A percentile compares a stretch with the other conserved stretches of the same genome.
Evolutionary conservation across 2,797 vertebrate species (phyloP).

Genomic region (Phataginus tricuspis): DNA sequence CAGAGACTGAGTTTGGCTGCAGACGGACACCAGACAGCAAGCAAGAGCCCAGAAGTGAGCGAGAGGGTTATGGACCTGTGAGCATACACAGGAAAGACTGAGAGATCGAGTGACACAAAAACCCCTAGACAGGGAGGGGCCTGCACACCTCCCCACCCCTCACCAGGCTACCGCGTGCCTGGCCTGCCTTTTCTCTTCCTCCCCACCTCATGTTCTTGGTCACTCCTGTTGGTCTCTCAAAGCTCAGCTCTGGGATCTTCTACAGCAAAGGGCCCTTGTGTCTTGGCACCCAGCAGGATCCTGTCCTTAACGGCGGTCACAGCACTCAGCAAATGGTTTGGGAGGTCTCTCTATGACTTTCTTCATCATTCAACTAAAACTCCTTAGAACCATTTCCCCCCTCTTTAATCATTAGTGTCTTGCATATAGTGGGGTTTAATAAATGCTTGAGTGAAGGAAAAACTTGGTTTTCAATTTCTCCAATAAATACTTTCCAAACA

Average conservation of each 20-base stretch:
- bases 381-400: no score
- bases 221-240: background rate
- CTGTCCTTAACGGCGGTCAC: background rate
- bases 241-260: background rate
- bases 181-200: background rate
- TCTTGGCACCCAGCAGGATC: background rate
- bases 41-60: background rate
- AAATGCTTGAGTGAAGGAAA: background rate
- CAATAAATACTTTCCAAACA: background rate
- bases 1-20: fast-evolving
- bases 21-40: background rate
- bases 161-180: background rate
- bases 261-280: background rate
- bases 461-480: background rate
- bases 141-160: fast-evolving
- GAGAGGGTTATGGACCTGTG: fast-evolving
- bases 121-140: background rate
- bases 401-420: background rate
- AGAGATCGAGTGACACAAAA: background rate
- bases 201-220: background rate
- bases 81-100: fast-evolving
- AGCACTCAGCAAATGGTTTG: background rate
- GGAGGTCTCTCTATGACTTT: background rate
- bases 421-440: background rate
- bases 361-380: background rate